These are phyloP conservation scores for Epinephelus awoara DNA, from an alignment of 2,797 vertebrate species.

Conservation along the genomic window DNA sequence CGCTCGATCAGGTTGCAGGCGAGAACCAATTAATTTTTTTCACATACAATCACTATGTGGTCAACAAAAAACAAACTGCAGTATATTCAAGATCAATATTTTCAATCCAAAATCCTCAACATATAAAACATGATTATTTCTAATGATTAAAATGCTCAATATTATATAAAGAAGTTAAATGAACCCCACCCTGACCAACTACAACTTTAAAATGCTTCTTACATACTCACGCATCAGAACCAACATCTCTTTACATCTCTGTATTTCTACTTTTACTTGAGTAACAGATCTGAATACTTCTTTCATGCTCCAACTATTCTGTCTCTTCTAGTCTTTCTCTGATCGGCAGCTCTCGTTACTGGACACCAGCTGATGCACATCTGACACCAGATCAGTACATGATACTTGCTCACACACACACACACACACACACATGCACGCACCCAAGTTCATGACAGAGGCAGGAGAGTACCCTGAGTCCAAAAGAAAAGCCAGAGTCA, in stretches of 20 bases:
- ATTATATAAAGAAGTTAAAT: background rate
- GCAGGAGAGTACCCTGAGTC: constrained; percentile 5
- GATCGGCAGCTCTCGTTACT: constrained; percentile 45
- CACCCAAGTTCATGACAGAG: background rate
- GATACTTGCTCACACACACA: constrained; percentile 34
- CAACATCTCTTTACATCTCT: too few relatives aligned
- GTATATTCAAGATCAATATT: background rate
- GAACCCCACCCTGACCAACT: background rate
- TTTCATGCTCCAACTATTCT: background rate
- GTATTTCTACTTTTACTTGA: background rate
- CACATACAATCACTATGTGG: too few relatives aligned
- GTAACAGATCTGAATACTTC: background rate
- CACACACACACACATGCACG: constrained; percentile 14
- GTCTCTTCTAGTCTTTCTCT: constrained; percentile 43
- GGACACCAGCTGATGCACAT: constrained; percentile 54
- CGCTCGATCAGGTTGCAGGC: too few relatives aligned
- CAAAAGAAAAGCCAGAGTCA: constrained; percentile 41
- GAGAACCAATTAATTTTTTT: too few relatives aligned
- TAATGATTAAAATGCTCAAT: background rate
- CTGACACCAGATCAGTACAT: constrained; percentile 66
- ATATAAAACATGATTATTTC: background rate
- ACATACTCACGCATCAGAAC: background rate
- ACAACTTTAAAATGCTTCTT: background rate
- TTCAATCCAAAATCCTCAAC: background rate
- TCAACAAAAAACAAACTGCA: too few relatives aligned